Percentiles rank a stretch among this genome's conserved stretches.
phyloP scores from a whole-genome alignment of 2,113 vertebrate species.

The Willisornis vidua region DNA sequence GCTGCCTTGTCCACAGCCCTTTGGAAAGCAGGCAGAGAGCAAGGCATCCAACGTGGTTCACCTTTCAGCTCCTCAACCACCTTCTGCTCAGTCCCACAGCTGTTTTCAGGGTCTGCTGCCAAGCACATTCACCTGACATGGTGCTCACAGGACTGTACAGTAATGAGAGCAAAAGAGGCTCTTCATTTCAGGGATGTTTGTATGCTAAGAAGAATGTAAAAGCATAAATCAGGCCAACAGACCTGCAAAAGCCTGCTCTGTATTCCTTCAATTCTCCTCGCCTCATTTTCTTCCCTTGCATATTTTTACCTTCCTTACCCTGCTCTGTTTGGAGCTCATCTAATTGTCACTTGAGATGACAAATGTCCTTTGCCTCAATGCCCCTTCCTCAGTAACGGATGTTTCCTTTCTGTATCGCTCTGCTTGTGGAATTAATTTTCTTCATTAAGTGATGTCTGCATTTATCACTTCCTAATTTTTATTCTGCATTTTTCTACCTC shows the following conservation, averaged over 20 bases:
- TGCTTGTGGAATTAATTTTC: conserved; percentile 47
- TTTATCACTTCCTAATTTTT: conserved; percentile 46
- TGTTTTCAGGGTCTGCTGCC: neutral
- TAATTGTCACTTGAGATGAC: conserved; percentile 55
- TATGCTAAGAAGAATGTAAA: neutral
- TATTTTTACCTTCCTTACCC: conserved; percentile 33
- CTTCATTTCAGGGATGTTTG: neutral
- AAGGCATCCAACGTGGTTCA: neutral
- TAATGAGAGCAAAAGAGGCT: neutral
- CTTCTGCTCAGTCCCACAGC: neutral
- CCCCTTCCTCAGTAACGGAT: neutral
- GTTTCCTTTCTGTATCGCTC: conserved; percentile 6
- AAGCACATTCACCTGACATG: neutral
- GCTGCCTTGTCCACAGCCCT: neutral
- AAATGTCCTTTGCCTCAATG: neutral
- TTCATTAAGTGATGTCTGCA: conserved; percentile 53
- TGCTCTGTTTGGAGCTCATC: conserved; percentile 37
- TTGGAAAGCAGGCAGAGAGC: neutral
- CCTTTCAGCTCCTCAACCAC: neutral
- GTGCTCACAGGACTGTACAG: neutral
- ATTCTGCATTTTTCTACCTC: neutral
- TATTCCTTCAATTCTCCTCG: neutral
- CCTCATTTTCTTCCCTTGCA: conserved; percentile 35
- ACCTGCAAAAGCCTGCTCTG: conserved; percentile 7
- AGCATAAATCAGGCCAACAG: conserved; percentile 37